Base-by-base conservation (phyloP, 2,113 vertebrate genomes). In the Halcyon senegalensis region DNA sequence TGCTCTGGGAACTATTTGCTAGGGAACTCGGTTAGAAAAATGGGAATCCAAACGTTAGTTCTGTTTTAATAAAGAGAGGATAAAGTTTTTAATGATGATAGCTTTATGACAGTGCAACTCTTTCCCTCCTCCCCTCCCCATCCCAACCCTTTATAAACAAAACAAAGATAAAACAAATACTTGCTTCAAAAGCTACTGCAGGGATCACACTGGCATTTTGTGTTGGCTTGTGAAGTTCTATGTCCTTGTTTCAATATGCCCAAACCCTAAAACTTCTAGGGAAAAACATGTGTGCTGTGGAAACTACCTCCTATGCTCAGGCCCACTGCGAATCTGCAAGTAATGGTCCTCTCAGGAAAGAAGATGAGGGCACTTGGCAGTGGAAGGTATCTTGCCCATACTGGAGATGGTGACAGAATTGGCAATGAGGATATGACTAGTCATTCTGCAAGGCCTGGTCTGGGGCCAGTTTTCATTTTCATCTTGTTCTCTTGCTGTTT, bases 391-490 rank as follows among this genome's bases (percentile, higher is more conserved):
- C 80, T 89, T 89, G 63, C 44, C 93, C 70, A 74, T 94, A 80
- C 91, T 95, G 92, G 66, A 94, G 81, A 96, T 91, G 43, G 94
- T 94, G 94, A 94, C 74, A 94, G 84, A 95, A 89, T 74, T 96
- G 95, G 95, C 94, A 95, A 77, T 31, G 84, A 82, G 81, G 67
- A 83, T 81, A 50, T 81, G 86, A 91, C 90, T 72, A 74, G 86
- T 91, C 81, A 83, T 87, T 91, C 62, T 91, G 50, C 33, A 84
- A 79, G 84, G 44, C 55, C 78, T 96, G 95, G 82, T 84, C 74
- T 83, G 55, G 18, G 74, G 95, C 89, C 95, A 96, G 84, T 94
- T 96, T 96, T 96, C 91, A 87, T 93, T 94, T 95, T 92, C 67
- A 0, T 87, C 77, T 92, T 75, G 58, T 64, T 89, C 66, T 79